Evolutionary conservation across 1,140 invertebrate genomes (phyloP).

Genomic region (Goniozus legneri): DNA sequence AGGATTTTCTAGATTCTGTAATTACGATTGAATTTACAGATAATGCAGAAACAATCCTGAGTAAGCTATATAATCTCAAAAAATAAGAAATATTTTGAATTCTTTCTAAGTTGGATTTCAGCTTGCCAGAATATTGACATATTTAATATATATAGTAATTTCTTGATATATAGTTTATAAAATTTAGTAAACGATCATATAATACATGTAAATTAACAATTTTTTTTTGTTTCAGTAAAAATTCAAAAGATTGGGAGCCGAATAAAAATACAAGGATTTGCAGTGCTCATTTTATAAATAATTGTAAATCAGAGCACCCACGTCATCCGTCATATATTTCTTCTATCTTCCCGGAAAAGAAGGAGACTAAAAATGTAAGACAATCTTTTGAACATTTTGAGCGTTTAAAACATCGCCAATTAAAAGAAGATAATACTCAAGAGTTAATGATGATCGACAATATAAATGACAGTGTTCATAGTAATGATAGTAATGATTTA

Average conservation of each 20-base stretch:
- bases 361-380: no score
- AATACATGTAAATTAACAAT: no score
- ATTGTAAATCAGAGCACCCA: slow-evolving; percentile 4
- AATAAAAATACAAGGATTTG: slow-evolving; percentile 6
- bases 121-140: slow-evolving; percentile 60
- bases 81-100: slow-evolving; percentile 52
- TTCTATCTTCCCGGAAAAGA: slow-evolving; percentile 4
- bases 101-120: slow-evolving; percentile 52
- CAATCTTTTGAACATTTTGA: no score
- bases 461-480: background rate
- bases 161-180: no score
- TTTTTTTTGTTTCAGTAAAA: slow-evolving; percentile 5
- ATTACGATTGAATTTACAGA: slow-evolving; percentile 59
- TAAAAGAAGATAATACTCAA: slow-evolving; percentile 3
- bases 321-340: background rate
- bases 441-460: slow-evolving; percentile 1
- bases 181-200: no score
- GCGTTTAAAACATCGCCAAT: no score
- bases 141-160: no score
- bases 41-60: slow-evolving; percentile 54
- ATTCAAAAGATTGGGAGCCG: no score
- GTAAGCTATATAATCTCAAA: slow-evolving; percentile 56
- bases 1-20: slow-evolving; percentile 61
- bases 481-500: no score
- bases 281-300: slow-evolving; percentile 2